These are phyloP conservation scores for Nycticebus coucang DNA, from an alignment of 2,113 vertebrate species.

Conservation along the genomic window DNA sequence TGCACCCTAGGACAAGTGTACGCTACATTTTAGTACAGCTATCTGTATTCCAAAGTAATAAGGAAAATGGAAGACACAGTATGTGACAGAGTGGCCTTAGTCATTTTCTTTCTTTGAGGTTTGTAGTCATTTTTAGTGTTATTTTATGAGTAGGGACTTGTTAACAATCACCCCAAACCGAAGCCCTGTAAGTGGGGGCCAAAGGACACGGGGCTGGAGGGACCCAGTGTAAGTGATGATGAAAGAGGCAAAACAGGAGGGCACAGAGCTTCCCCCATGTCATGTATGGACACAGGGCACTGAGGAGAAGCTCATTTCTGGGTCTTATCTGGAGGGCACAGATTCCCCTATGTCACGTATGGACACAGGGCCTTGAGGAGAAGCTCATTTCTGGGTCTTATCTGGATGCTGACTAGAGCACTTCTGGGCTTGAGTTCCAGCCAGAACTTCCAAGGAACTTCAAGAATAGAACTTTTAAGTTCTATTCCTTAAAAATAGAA, in stretches of 20 bases:
- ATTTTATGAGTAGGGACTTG: background rate
- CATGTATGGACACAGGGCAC: background rate
- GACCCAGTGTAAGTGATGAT: background rate
- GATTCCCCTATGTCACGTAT: background rate
- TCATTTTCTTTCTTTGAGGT: slow-evolving; percentile 31
- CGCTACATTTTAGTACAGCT: background rate
- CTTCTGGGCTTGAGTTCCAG: background rate
- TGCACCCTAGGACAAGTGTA: background rate
- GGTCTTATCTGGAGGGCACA: background rate
- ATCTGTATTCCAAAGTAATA: background rate
- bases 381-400: background rate
- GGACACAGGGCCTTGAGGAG: background rate
- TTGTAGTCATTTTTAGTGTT: background rate
- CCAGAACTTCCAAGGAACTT: background rate
- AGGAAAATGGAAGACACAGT: background rate
- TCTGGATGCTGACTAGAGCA: background rate
- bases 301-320: background rate
- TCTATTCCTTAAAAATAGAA: background rate
- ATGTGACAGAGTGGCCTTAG: background rate
- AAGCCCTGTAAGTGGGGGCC: background rate
- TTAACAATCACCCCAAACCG: background rate
- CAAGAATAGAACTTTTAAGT: too few relatives aligned
- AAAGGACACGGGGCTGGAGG: background rate
- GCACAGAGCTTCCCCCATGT: background rate
- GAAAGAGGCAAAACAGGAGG: background rate